A percentile compares a stretch with the other conserved stretches of the same genome.
These are phyloP conservation scores for Stictonetta naevosa DNA, from an alignment of 2,113 vertebrate species.

Conservation along the genomic window DNA sequence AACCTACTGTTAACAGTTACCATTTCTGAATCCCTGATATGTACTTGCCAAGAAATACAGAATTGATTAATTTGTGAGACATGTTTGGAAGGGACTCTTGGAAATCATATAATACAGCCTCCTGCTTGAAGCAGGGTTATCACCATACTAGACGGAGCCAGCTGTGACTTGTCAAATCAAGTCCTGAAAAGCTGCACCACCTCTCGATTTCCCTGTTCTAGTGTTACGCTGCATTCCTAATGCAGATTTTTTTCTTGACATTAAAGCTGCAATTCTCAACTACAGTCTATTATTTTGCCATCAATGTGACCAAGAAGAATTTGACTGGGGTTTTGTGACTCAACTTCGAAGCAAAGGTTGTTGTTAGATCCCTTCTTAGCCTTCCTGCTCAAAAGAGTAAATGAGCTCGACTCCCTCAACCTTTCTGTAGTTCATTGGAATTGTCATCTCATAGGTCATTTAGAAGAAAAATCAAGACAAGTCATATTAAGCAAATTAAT, in stretches of 20 bases:
- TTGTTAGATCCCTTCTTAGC: background rate
- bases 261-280: background rate
- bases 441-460: background rate
- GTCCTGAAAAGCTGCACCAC: background rate
- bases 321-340: background rate
- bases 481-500: background rate
- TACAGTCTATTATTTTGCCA: background rate
- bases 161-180: background rate
- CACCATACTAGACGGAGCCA: background rate
- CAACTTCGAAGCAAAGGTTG: background rate
- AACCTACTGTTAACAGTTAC: background rate
- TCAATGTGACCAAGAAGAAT: background rate
- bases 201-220: background rate
- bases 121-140: background rate
- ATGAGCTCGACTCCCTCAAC: background rate
- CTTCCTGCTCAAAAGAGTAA: background rate
- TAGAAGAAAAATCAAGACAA: background rate
- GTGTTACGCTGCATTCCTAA: background rate
- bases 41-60: background rate
- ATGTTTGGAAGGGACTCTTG: background rate
- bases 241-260: background rate
- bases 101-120: background rate
- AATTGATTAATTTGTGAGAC: background rate
- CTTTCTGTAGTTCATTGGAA: background rate
- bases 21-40: slow-evolving; percentile 25